These are phyloP conservation scores for Hypolimnas misippus DNA, from an alignment of 2,888 invertebrate species.

Conservation along the genomic window DNA sequence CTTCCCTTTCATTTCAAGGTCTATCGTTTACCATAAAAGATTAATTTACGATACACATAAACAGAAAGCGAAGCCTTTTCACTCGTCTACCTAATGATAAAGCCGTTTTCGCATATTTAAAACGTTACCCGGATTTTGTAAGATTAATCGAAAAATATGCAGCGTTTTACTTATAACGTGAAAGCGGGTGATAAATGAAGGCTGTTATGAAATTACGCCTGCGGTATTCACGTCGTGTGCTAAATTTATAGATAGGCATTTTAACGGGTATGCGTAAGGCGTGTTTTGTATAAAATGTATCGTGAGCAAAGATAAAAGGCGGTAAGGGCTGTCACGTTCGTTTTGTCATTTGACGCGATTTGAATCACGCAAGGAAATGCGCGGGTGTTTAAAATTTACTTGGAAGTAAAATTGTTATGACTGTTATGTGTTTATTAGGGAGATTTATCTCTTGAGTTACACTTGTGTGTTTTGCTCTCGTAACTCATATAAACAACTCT, in stretches of 20 bases:
- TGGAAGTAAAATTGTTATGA: too few relatives aligned
- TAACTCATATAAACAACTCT: too few relatives aligned
- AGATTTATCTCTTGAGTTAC: not conserved
- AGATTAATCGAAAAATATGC: slow-evolving; percentile 45
- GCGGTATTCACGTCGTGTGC: slow-evolving; percentile 35
- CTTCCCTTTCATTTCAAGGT: not conserved
- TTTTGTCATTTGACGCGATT: slow-evolving; percentile 9
- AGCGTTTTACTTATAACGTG: slow-evolving; percentile 39
- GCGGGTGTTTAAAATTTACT: not conserved
- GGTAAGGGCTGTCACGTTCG: not conserved
- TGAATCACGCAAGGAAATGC: not conserved
- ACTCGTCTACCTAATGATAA: slow-evolving; percentile 29
- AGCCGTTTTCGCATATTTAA: slow-evolving; percentile 35
- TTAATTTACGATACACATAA: slow-evolving; percentile 22
- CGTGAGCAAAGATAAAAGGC: slow-evolving; percentile 13
- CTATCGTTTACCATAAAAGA: not conserved
- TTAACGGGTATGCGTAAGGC: slow-evolving; percentile 16
- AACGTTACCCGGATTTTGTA: slow-evolving; percentile 36
- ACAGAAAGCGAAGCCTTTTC: slow-evolving; percentile 20
- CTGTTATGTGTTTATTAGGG: not conserved
- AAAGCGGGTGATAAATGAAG: slow-evolving; percentile 45
- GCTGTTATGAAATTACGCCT: slow-evolving; percentile 42
- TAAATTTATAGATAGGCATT: slow-evolving; percentile 32
- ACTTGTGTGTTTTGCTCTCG: too few relatives aligned
- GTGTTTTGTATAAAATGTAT: slow-evolving; percentile 10